Base-by-base conservation (phyloP, 2,113 vertebrate species). In the Albula glossodonta region DNA sequence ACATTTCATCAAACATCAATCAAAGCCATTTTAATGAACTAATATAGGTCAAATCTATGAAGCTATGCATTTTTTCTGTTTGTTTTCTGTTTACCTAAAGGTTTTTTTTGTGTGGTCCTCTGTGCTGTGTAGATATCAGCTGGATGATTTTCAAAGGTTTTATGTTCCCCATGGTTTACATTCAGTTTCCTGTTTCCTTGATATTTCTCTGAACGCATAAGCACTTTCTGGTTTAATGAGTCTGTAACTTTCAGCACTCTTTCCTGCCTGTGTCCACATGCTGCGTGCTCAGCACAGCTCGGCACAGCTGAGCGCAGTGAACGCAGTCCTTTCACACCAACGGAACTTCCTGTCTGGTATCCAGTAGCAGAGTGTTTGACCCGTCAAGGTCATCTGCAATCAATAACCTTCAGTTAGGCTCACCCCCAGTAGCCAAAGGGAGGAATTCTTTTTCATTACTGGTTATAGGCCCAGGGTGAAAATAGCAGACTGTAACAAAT, bases 341-440 rank as follows among this genome's bases (percentile, higher is more conserved):
- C 5, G n/a, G 22, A 12, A 81, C 50, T 51, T 52, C 22, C 50
- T 17, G 22, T 81, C 22, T n/a, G n/a, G 9, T 53, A 2, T 53
- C 5, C 50, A 51, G 74, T 50, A 22, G 9, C 70, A 66, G 78
- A 66, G 51, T 1, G 83, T 80, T 70, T 87, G n/a, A 22, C 84
- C 81, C 86, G 78, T 50, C 84, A 89, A 87, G 50, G 83, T 86
- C 79, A 87, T 41, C 56, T 60, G 41, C 83, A 84, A 89, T 88
- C 83, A 85, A 85, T 87, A 89, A 41, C 63, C 7, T 22, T 25
- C 53, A 80, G 85, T 81, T 84, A 84, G 41, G 41, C 70, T 5
- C 31, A 9, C 48, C 53, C 31, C 13, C 51, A 52, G n/a, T 51
- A 41, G 80, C 63, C 78, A 63, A 63, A 63, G 60, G 17, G 17